Percentiles rank a stretch among this genome's conserved stretches.
Conservation (phyloP, 2,113 vertebrate species). For the Paracanthobrama guichenoti region DNA sequence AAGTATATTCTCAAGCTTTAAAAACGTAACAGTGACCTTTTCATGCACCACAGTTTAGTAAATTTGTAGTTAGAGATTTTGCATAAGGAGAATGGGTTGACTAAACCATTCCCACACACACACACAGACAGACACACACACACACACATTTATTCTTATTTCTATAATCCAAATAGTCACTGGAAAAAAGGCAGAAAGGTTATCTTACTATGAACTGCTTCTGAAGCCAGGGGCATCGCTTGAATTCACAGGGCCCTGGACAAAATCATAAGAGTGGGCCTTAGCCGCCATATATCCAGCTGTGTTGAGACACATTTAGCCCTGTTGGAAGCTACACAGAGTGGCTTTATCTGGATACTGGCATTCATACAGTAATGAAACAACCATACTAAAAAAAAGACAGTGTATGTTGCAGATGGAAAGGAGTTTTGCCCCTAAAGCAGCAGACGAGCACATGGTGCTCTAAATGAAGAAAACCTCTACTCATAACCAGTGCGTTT, state of each 20-base stretch:
- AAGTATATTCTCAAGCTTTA: background rate
- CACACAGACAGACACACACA: background rate
- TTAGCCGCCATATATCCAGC: background rate
- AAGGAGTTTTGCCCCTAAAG: background rate
- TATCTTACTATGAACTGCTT: background rate
- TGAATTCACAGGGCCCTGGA: background rate
- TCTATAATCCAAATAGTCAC: background rate
- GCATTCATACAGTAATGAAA: conserved; percentile 11
- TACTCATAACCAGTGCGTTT: conserved; percentile 23
- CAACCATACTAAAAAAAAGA: background rate
- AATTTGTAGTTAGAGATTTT: background rate
- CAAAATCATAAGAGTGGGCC: background rate
- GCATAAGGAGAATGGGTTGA: background rate
- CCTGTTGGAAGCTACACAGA: conserved; percentile 28
- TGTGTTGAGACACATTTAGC: conserved; percentile 6
- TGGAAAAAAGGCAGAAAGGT: conserved; percentile 13
- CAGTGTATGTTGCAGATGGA: background rate
- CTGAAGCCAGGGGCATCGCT: background rate
- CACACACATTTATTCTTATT: background rate
- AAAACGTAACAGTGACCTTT: background rate
- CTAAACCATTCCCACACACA: background rate
- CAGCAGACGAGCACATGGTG: conserved; percentile 26
- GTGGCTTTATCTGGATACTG: conserved; percentile 17
- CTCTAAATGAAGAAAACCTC: conserved; percentile 12
- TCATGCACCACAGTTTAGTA: conserved; percentile 39